A percentile compares a stretch with the other conserved stretches of the same genome.
Evolutionary conservation across 2,797 vertebrate species (phyloP).

Genomic region (Momotus momota): DNA sequence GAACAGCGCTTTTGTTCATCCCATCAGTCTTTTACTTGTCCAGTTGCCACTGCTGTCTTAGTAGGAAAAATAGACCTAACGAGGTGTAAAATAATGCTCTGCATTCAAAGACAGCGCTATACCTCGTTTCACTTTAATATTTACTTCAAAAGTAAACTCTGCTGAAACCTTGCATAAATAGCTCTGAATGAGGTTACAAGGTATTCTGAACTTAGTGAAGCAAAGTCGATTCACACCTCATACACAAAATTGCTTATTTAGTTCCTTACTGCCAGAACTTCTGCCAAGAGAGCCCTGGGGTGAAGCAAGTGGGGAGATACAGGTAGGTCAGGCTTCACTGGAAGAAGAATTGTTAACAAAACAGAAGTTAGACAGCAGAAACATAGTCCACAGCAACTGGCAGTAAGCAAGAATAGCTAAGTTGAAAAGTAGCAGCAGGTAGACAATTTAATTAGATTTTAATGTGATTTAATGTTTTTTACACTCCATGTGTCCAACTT

Average conservation of each 20-base stretch:
- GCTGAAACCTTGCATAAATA: constrained; percentile 32
- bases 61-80: constrained; percentile 42
- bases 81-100: constrained; percentile 40
- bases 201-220: constrained; percentile 34
- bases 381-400: background rate
- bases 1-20: constrained; percentile 24
- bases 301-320: background rate
- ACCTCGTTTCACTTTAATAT: constrained; percentile 35
- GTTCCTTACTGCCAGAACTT: background rate
- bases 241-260: background rate
- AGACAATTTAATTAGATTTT: background rate
- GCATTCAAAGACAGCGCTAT: background rate
- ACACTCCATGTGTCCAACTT: background rate
- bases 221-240: constrained; percentile 16
- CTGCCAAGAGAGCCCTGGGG: background rate
- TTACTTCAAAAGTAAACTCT: constrained; percentile 57
- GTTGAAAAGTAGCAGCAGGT: background rate
- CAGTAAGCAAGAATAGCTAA: background rate
- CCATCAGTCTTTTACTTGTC: constrained; percentile 6
- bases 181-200: background rate
- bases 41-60: constrained; percentile 1
- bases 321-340: background rate
- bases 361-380: background rate
- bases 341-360: background rate
- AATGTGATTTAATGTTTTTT: background rate